A percentile compares a stretch with the other conserved stretches of the same genome.
phyloP scores from a whole-genome alignment of 2,113 vertebrate species.

The Egretta garzetta region DNA sequence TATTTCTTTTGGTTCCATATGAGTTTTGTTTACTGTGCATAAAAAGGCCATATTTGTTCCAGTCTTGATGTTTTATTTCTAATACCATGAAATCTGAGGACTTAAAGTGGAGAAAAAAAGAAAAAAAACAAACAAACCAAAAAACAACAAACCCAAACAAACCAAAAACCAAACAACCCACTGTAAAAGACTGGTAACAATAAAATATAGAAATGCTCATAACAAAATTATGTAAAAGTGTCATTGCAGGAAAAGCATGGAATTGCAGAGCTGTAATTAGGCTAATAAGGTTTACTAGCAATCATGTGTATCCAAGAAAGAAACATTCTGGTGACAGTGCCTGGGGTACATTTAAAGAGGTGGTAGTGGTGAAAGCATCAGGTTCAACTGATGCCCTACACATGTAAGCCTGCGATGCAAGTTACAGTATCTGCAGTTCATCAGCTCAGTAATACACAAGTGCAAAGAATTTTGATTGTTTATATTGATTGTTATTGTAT shows the following conservation, averaged over 20 bases:
- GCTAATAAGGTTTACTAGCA: not conserved
- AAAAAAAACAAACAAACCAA: not conserved
- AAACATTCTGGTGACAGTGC: not conserved
- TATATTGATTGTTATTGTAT: not conserved
- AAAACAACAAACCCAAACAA: too few species aligned
- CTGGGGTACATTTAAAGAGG: not conserved
- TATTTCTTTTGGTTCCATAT: not conserved
- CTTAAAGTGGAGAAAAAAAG: not conserved
- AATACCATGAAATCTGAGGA: not conserved
- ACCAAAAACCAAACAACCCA: not conserved
- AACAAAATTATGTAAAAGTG: not conserved
- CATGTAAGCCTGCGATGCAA: fast-evolving
- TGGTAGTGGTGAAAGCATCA: not conserved
- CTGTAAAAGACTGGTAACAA: fast-evolving
- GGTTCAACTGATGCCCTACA: not conserved
- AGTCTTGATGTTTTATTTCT: not conserved
- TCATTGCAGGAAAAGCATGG: not conserved
- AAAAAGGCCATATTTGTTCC: not conserved
- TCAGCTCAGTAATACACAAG: not conserved
- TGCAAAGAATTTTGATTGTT: not conserved
- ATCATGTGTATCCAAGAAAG: not conserved
- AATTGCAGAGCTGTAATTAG: not conserved
- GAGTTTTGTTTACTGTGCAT: not conserved
- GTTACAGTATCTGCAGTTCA: not conserved
- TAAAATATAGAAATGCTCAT: not conserved